Base-by-base conservation (phyloP, 2,113 vertebrate genomes). In the Gallinago paraguaiae region DNA sequence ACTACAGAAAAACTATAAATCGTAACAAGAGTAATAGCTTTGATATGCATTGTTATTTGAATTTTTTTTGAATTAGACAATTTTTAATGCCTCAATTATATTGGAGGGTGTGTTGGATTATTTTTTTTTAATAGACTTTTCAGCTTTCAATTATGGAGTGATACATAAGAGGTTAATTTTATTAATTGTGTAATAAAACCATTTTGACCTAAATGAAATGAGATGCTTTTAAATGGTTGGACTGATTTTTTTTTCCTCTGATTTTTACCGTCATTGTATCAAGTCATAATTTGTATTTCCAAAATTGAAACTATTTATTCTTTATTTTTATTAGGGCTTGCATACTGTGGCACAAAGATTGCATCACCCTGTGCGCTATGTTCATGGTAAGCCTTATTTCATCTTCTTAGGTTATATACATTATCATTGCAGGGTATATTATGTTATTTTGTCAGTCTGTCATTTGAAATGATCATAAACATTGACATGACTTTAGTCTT, bases 261-360 rank as follows among this genome's bases (percentile, higher is more conserved):
- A 48, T 59, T 65, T 65, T 77, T 54, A 24, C 15, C 19, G 35
- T 45, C 3, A 17, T 39, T 71, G 7, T 54, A 41, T n/a, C 8
- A 60, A 59, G 37, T 46, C 13, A 43, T 11, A 50, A 76, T 76
- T 82, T 27, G 3, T 39, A 59, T 77, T 85, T 86, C 60, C 39
- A 51, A 61, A 50, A 43, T 1, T 24, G 8, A 50, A 92, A 54
- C 9, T 53, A 14, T 68, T 50, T 53, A 14, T 68, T 50, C 46
- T 94, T 70, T 89, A 6, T 89, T 91, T 95, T 88, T 39, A 13
- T 75, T 72, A 97, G 95, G 79, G 39, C 63, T 86, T 88, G 79
- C n/a, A 67, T 59, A 39, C 60, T 91, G 95, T 54, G 87, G 57
- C 74, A 79, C 67, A 31, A 93, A 60, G 82, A 30, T 30, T 61